Conservation (phyloP, 1,140 invertebrate species). For the Chelonus insularis region DNA sequence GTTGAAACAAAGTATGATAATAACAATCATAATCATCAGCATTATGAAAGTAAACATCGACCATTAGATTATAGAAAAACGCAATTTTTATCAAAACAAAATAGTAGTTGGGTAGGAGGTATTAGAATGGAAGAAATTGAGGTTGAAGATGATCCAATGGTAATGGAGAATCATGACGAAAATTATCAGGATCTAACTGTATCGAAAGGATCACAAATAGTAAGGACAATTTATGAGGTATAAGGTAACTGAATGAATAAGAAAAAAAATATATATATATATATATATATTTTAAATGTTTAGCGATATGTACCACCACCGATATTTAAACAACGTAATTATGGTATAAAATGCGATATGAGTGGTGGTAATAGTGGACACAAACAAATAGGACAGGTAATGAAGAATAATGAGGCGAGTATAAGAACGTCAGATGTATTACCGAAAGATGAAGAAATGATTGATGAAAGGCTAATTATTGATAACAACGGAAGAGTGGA, state of each 20-base stretch:
- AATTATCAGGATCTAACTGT: slow-evolving; percentile 40
- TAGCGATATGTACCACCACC: slow-evolving; percentile 46
- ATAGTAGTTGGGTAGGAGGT: slow-evolving; percentile 36
- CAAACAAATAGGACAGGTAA: slow-evolving; percentile 52
- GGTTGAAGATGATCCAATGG: slow-evolving; percentile 55
- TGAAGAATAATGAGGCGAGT: slow-evolving; percentile 35
- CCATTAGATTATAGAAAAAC: slow-evolving; percentile 46
- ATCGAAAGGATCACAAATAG: no score
- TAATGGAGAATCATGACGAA: slow-evolving; percentile 49
- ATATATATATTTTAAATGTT: slow-evolving; percentile 20
- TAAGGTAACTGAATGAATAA: slow-evolving; percentile 4
- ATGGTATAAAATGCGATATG: slow-evolving; percentile 52
- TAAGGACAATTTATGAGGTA: slow-evolving; percentile 44
- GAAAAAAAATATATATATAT: slow-evolving; percentile 4
- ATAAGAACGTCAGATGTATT: slow-evolving; percentile 29
- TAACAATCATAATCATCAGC: slow-evolving; percentile 39
- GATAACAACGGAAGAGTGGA: no score
- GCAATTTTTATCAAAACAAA: slow-evolving; percentile 40
- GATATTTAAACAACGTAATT: slow-evolving; percentile 50
- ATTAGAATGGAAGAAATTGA: slow-evolving; percentile 56
- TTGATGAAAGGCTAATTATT: slow-evolving; percentile 20
- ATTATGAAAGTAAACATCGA: slow-evolving; percentile 44
- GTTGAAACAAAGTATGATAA: no score
- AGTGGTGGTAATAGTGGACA: slow-evolving; percentile 64
- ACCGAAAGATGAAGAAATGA: slow-evolving; percentile 20